These are phyloP conservation scores for Hirudinaria manillensis DNA, from an alignment of 2,888 invertebrate genomes.

Conservation along the genomic window DNA sequence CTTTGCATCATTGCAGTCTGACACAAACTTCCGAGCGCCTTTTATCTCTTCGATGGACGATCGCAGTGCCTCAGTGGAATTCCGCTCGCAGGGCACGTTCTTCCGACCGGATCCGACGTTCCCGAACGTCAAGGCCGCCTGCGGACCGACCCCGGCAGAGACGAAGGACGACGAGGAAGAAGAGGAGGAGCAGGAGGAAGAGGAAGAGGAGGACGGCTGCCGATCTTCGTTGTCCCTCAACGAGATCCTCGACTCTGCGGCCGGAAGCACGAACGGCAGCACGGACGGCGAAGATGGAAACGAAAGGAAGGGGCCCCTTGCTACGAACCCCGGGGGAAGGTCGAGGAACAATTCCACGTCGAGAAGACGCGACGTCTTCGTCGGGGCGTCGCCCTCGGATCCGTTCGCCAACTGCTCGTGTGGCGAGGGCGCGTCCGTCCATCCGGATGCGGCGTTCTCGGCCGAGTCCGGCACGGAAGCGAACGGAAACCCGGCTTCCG, in stretches of 20 bases:
- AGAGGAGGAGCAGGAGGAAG: conserved; percentile 17
- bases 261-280: not conserved
- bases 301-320: too few species aligned
- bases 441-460: not conserved
- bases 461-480: not conserved
- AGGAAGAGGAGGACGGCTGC: not conserved
- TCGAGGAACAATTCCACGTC: not conserved
- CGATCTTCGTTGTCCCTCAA: conserved; percentile 21
- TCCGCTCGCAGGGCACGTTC: too few species aligned
- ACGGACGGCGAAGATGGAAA: conserved; percentile 7
- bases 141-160: not conserved
- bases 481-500: too few species aligned
- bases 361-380: not conserved
- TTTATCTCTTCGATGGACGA: too few species aligned
- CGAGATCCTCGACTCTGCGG: conserved; percentile 20
- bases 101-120: too few species aligned
- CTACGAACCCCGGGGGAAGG: too few species aligned
- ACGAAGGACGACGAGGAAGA: not conserved
- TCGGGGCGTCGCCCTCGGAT: not conserved
- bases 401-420: not conserved
- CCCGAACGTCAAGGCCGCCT: not conserved
- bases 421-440: not conserved
- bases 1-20: too few species aligned
- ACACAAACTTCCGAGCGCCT: too few species aligned
- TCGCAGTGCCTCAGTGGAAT: too few species aligned